Base-by-base conservation (phyloP, 2,888 invertebrate genomes). In the Pharmacophagus antenor region DNA sequence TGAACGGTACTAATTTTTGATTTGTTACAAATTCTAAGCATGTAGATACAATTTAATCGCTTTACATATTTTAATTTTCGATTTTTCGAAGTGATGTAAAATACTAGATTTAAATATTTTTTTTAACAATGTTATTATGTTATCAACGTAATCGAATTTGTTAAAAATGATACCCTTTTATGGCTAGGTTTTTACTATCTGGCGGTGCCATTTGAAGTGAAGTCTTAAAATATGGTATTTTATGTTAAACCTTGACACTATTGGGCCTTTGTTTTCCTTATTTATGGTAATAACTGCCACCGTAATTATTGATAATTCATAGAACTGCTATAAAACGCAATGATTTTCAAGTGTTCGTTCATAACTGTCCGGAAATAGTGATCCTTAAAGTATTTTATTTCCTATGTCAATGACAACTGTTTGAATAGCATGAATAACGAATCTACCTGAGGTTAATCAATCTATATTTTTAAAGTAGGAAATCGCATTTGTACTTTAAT, bases 221-320 rank as follows among this genome's bases (percentile, higher is more conserved):
- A 17, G 25, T 46, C 51, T 25, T 61, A 42, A 52, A 52, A 51
- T 47, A 37, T 51, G 37, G n/a, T n/a, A n/a, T 41, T 55, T 37
- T 51, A 42, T n/a, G 41, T 15, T 17, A 31, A 66, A 63, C 82
- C 83, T 84, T 85, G 84, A 76, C 74, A 76, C 71, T 71, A 78
- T 69, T 74, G 70, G 70, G 66, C 68, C 70, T 72, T 72, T 73
- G 73, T 82, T 86, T 87, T 86, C 85, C 86, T 88, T 77, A 73
- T 86, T 76, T 69, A 72, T 73, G 71, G 69, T 70, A 72, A 74
- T 66, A 80, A 63, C 79, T 81, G 71, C 80, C 79, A 79, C 68
- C 66, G 63, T 75, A 68, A 73, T 67, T 66, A 72, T 73, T 71
- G 15, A 52, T 56, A 56, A 12, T 47, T 22, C 56, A 48, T 56